Evolutionary conservation across 2,888 invertebrate species (phyloP).

Genomic region (Scaptomyza caliginosa): DNA sequence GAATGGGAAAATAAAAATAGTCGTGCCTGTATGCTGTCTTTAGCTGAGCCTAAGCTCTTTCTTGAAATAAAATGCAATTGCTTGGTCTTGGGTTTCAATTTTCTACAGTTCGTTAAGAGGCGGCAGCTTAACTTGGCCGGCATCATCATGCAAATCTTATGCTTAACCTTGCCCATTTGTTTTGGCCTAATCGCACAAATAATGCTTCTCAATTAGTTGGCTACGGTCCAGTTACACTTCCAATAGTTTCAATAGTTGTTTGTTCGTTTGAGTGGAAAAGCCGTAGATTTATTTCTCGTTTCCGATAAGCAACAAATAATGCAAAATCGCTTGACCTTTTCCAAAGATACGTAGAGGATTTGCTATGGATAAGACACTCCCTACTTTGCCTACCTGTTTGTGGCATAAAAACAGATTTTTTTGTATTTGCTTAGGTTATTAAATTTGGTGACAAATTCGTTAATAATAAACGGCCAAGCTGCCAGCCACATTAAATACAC

Average conservation of each 20-base stretch:
- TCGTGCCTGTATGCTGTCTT: constrained; percentile 10
- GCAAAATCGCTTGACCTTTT: constrained; percentile 8
- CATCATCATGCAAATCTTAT: constrained; percentile 70
- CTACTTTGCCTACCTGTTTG: not conserved
- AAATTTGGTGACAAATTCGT: constrained; percentile 65
- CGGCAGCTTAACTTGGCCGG: constrained; percentile 1
- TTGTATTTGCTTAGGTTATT: constrained; percentile 29
- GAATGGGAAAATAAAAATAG: constrained; percentile 8
- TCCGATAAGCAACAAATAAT: not conserved
- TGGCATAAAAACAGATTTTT: constrained; percentile 1
- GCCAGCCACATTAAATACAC: constrained; percentile 62
- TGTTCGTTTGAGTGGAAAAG: constrained; percentile 41
- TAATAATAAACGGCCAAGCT: constrained; percentile 33
- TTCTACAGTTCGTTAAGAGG: constrained; percentile 61
- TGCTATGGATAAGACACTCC: constrained; percentile 6
- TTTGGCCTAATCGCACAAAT: constrained; percentile 75
- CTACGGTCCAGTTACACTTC: constrained; percentile 67
- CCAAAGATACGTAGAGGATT: not conserved
- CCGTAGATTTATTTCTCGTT: constrained; percentile 6
- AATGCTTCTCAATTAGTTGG: constrained; percentile 75
- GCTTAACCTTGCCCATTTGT: constrained; percentile 77
- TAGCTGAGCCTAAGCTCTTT: constrained; percentile 40
- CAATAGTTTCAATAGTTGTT: constrained; percentile 4
- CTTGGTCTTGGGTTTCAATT: constrained; percentile 56
- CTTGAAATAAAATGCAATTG: constrained; percentile 74